A percentile compares a stretch with the other conserved stretches of the same genome.
These are phyloP conservation scores for Cyclopterus lumpus DNA, from an alignment of 2,797 vertebrate genomes.

Conservation along the genomic window DNA sequence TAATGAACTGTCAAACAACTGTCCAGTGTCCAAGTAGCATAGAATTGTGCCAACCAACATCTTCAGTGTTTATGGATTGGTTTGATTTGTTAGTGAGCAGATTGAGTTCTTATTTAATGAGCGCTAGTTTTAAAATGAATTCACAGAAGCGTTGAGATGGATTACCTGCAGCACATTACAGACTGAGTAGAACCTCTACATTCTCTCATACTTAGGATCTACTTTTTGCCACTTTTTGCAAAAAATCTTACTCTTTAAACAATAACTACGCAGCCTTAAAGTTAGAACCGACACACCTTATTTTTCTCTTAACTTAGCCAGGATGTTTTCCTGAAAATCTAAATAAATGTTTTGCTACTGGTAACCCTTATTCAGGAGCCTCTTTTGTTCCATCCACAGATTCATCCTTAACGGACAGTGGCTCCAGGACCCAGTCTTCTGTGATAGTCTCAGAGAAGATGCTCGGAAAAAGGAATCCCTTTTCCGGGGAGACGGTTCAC, in stretches of 20 bases:
- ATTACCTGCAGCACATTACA: background rate
- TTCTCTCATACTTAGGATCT: background rate
- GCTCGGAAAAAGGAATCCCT: slow-evolving; percentile 89
- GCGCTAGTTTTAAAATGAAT: background rate
- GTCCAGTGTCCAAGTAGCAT: background rate
- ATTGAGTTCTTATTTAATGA: background rate
- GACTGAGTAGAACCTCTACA: background rate
- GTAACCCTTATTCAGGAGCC: background rate
- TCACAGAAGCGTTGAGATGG: background rate
- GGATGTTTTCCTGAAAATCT: background rate
- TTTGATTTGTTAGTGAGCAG: background rate
- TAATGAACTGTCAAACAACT: background rate
- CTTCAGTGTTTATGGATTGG: background rate
- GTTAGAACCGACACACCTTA: background rate
- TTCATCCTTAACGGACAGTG: slow-evolving; percentile 94
- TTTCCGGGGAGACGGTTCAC: slow-evolving; percentile 90
- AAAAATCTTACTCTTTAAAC: background rate
- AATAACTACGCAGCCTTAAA: background rate
- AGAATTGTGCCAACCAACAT: background rate
- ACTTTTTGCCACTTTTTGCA: background rate
- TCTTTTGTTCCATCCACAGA: slow-evolving; percentile 80
- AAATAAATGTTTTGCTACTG: background rate
- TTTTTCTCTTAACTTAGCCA: background rate
- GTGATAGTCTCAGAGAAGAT: slow-evolving; percentile 92
- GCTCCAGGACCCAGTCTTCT: slow-evolving; percentile 92